These are phyloP conservation scores for Rhinolophus ferrumequinum DNA, from an alignment of 2,113 vertebrate species.

Conservation along the genomic window DNA sequence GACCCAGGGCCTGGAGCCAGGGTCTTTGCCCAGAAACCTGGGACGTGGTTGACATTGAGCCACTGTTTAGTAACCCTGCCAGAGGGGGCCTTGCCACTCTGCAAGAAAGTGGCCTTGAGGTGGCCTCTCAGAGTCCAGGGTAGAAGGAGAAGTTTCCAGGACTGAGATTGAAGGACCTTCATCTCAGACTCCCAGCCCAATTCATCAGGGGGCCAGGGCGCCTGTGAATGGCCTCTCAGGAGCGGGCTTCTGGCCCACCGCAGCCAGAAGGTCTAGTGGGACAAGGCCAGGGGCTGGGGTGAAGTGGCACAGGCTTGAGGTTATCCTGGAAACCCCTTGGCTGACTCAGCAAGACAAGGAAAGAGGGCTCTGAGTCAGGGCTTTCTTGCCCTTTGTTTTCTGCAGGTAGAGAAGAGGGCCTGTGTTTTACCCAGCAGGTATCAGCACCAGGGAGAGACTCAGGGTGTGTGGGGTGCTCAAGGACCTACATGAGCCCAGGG, in stretches of 20 bases:
- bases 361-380: not conserved
- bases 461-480: rapidly evolving
- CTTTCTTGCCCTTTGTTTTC: not conserved
- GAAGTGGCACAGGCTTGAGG: not conserved
- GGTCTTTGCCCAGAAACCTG: not conserved
- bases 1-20: not conserved
- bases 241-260: not conserved
- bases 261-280: not conserved
- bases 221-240: not conserved
- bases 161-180: not conserved
- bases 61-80: not conserved
- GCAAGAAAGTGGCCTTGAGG: not conserved
- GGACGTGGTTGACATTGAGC: not conserved
- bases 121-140: not conserved
- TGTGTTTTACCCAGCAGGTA: not conserved
- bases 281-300: no score
- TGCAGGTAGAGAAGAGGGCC: not conserved
- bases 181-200: not conserved
- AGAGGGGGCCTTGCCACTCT: not conserved
- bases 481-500: not conserved
- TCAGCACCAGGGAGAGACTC: not conserved
- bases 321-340: not conserved
- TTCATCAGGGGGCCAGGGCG: not conserved
- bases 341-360: slow-evolving; percentile 43
- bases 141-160: not conserved